Base-by-base conservation (phyloP, 2,888 invertebrate species). In the Dryococelus australis region DNA sequence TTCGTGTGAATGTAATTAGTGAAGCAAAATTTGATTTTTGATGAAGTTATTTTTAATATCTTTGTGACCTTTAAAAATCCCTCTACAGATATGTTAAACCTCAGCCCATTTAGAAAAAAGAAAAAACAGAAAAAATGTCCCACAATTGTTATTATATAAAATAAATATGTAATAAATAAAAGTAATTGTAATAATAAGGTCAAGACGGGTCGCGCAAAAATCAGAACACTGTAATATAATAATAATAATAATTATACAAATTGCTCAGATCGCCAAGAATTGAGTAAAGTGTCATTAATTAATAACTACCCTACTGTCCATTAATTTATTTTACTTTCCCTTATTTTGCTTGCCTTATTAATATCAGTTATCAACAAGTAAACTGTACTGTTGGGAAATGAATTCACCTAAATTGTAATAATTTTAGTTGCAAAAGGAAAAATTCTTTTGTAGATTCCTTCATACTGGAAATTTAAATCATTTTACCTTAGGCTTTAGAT, bases 241-340 rank as follows among this genome's bases (percentile, higher is more conserved):
- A 88, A 88, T 87, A 87, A 87, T 88, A 88, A 88, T 87, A 87
- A 88, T 87, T 87, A 88, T 88, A 88, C 87, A 85, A 88, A 88
- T 87, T 88, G 87, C 87, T 88, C 88, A 88, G 86, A 87, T 86
- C 86, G 87, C 86, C 87, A 87, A 83, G 79, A 87, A 88, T 43
- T 87, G 86, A 88, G 86, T 87, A 88, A 88, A 87, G 85, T 87
- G 87, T 88, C 87, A 88, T 86, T 87, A 43, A 87, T 87, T 88
- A 85, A 47, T 86, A 86, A 88, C 79, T 84, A 85, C 81, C 53
- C 35, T 28, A 28, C 28, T 87, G 81, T 87, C 43, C 84, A 53
- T 53, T 47, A 84, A 83, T 84, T 86, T 12, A 80, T 80, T 86
- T 43, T 65, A 65, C 65, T 65, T 10, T n/a, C 65, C 65, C 65